Evolutionary conservation across 1,140 invertebrate species (phyloP).

Genomic region (Drosophila chauvacae): DNA sequence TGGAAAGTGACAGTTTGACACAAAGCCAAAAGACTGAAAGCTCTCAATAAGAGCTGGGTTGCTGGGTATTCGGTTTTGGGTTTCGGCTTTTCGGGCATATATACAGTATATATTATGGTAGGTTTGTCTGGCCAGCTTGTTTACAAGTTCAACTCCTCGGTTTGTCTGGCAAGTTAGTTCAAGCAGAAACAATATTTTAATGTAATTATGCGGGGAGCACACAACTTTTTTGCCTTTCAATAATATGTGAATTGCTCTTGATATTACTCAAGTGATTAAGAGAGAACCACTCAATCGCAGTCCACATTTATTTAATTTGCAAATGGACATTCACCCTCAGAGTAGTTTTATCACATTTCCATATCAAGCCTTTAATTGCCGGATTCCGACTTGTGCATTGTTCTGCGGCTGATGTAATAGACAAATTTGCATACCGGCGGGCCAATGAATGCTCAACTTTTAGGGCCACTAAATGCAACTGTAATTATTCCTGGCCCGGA

Average conservation of each 20-base stretch:
- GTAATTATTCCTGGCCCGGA: conserved; percentile 15
- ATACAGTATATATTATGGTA: neutral
- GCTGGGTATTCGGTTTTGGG: conserved; percentile 8
- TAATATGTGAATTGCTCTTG: neutral
- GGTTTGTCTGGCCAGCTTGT: conserved; percentile 12
- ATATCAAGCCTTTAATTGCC: conserved; percentile 24
- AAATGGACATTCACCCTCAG: neutral
- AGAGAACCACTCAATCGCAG: neutral
- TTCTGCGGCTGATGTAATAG: conserved; percentile 22
- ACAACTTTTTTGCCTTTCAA: neutral
- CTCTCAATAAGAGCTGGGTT: conserved; percentile 23
- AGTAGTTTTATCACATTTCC: conserved; percentile 18
- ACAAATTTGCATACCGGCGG: conserved; percentile 24
- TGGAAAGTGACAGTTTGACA: conserved; percentile 51
- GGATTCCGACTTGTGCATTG: conserved; percentile 4
- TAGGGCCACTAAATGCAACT: conserved; percentile 45
- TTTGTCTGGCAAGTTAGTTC: conserved; percentile 23
- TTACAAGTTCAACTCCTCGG: conserved; percentile 36
- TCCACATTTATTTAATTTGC: conserved; percentile 29
- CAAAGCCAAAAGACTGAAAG: conserved; percentile 43
- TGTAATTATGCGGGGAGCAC: conserved; percentile 27
- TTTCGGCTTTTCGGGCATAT: conserved; percentile 8
- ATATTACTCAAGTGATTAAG: neutral
- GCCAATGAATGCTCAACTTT: conserved; percentile 11
- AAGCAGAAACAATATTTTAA: conserved; percentile 41